A percentile compares a stretch with the other conserved stretches of the same genome.
Evolutionary conservation across 53 echinoderm and acorn worm genomes (phyloP).

Genomic region (Pentamera pediparva): DNA sequence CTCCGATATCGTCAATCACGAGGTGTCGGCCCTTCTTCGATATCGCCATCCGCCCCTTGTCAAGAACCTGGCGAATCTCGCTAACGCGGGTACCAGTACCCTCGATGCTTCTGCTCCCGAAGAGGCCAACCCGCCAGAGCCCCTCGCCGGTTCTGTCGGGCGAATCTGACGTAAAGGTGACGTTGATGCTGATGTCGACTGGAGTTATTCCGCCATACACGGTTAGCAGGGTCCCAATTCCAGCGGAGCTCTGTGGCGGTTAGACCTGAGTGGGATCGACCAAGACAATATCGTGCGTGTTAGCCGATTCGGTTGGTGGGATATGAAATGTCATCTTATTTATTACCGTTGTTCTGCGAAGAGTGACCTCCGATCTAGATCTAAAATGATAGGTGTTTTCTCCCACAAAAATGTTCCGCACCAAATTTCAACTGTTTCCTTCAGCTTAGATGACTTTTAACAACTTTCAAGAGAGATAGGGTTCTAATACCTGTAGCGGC

Average conservation of each 20-base stretch:
- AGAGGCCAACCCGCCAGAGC: conserved; percentile 16
- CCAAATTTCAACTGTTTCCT: too few species aligned
- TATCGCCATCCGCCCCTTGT: background rate
- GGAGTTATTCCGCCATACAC: conserved; percentile 2
- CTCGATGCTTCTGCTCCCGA: conserved; percentile 3
- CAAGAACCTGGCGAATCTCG: background rate
- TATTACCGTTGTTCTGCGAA: too few species aligned
- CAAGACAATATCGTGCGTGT: too few species aligned
- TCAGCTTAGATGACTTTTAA: too few species aligned
- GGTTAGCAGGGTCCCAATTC: background rate
- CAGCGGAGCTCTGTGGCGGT: conserved; percentile 4
- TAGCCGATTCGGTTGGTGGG: too few species aligned
- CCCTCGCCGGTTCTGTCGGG: conserved; percentile 18
- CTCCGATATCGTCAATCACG: background rate
- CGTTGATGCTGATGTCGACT: background rate
- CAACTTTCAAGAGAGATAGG: too few species aligned
- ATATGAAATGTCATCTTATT: too few species aligned
- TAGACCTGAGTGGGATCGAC: too few species aligned
- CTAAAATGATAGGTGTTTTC: too few species aligned
- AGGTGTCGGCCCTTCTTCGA: background rate
- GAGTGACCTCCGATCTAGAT: too few species aligned
- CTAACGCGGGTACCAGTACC: background rate
- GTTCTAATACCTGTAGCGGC: too few species aligned
- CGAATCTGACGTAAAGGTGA: background rate
- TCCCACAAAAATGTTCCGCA: too few species aligned